phyloP scores from a whole-genome alignment of 2,888 invertebrate genomes.

The Erannis defoliaria region DNA sequence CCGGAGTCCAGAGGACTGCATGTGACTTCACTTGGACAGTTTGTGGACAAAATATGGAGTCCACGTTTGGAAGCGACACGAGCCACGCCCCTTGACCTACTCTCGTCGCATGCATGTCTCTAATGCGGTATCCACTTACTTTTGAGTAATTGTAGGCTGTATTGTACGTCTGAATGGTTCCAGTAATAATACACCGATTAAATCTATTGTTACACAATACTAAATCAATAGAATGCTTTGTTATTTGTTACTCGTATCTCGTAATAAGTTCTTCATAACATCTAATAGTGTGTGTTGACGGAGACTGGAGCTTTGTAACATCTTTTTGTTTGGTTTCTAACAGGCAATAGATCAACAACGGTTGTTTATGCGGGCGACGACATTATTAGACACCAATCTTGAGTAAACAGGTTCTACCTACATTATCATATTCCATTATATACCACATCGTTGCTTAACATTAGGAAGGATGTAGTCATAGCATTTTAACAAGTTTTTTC shows the following conservation, averaged over 20 bases:
- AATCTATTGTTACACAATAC: conserved; percentile 27
- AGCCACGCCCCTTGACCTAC: conserved; percentile 48
- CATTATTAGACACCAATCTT: no score
- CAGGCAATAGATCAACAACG: no score
- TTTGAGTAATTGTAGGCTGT: conserved; percentile 39
- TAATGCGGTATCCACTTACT: conserved; percentile 41
- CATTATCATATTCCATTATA: no score
- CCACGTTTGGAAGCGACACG: conserved; percentile 43
- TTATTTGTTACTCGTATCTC: background rate
- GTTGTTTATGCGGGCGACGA: no score
- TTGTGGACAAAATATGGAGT: conserved; percentile 44
- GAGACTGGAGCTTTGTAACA: background rate
- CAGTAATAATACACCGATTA: conserved; percentile 29
- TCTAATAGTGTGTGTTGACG: background rate
- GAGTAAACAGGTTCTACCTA: no score
- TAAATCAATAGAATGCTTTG: conserved; percentile 25
- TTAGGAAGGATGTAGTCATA: no score
- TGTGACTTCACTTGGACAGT: conserved; percentile 33
- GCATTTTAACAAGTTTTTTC: no score
- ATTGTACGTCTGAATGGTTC: conserved; percentile 24
- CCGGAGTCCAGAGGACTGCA: conserved; percentile 30
- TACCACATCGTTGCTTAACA: no score
- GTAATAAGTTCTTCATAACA: conserved; percentile 1
- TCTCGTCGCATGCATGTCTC: conserved; percentile 37
- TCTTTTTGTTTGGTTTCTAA: background rate